Evolutionary conservation across 53 echinoderm and acorn worm species (phyloP).

Genomic region (Crossaster papposus): DNA sequence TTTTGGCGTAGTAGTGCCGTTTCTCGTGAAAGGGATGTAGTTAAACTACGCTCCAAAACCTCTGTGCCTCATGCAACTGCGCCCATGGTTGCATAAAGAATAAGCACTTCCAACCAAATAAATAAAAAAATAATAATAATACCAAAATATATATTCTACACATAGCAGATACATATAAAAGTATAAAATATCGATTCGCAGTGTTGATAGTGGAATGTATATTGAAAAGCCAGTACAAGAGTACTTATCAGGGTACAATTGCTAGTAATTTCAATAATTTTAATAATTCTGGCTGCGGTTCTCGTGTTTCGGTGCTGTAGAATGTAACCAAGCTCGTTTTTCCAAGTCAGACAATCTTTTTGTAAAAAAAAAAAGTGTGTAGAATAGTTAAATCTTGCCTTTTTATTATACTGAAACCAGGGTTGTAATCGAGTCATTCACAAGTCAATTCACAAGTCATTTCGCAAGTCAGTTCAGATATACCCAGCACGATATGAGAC

Average conservation of each 20-base stretch:
- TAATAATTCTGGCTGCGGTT: neutral
- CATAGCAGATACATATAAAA: slow-evolving; percentile 24
- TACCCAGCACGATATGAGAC: too few species aligned
- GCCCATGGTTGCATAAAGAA: slow-evolving; percentile 38
- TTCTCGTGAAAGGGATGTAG: neutral
- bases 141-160: slow-evolving; percentile 54
- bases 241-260: slow-evolving; percentile 34
- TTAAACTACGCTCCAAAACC: slow-evolving; percentile 4
- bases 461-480: too few species aligned
- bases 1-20: neutral
- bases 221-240: slow-evolving; percentile 19
- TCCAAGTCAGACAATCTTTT: neutral
- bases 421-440: too few species aligned
- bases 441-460: too few species aligned
- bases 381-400: slow-evolving; percentile 60
- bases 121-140: slow-evolving; percentile 17
- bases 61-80: slow-evolving; percentile 50
- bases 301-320: neutral
- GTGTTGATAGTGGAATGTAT: slow-evolving; percentile 46
- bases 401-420: slow-evolving; percentile 24
- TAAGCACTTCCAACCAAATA: slow-evolving; percentile 55
- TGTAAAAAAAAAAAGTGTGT: neutral
- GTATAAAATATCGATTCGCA: slow-evolving; percentile 5
- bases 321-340: neutral
- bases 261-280: slow-evolving; percentile 12